Conservation (phyloP, 2,888 invertebrate species). For the Himalopsyche tibetana region DNA sequence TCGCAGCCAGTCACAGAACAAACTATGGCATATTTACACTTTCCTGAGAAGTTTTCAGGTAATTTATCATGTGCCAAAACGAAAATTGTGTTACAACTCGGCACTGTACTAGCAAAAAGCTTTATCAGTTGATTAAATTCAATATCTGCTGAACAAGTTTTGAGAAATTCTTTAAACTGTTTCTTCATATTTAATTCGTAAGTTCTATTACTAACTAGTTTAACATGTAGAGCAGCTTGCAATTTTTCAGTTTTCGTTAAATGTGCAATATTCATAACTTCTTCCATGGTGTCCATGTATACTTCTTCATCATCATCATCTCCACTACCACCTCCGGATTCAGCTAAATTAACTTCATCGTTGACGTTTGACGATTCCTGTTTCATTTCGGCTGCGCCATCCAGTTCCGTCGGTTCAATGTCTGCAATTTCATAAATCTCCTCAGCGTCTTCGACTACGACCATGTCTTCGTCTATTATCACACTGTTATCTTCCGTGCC, state of each 20-base stretch:
- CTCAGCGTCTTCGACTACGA: background rate
- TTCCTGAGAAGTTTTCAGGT: slow-evolving; percentile 17
- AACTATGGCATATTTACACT: slow-evolving; percentile 53
- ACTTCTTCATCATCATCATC: slow-evolving; percentile 30
- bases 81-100: slow-evolving; percentile 46
- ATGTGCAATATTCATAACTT: slow-evolving; percentile 48
- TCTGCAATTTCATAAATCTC: slow-evolving; percentile 10
- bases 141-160: slow-evolving; percentile 50
- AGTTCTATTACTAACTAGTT: background rate
- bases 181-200: slow-evolving; percentile 57
- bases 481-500: slow-evolving; percentile 40
- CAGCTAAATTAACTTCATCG: slow-evolving; percentile 7
- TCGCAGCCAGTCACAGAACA: slow-evolving; percentile 53
- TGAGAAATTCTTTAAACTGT: slow-evolving; percentile 58
- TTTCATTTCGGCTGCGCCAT: background rate
- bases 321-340: slow-evolving; percentile 52
- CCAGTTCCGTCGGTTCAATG: background rate
- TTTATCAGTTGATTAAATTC: slow-evolving; percentile 51
- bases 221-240: background rate
- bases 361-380: background rate
- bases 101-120: slow-evolving; percentile 50
- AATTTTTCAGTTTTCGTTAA: slow-evolving; percentile 3
- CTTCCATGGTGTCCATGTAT: slow-evolving; percentile 43
- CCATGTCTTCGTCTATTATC: slow-evolving; percentile 33
- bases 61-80: slow-evolving; percentile 53